A percentile compares a stretch with the other conserved stretches of the same genome.
These are phyloP conservation scores for Tichodroma muraria DNA, from an alignment of 2,113 vertebrate genomes.

Conservation along the genomic window DNA sequence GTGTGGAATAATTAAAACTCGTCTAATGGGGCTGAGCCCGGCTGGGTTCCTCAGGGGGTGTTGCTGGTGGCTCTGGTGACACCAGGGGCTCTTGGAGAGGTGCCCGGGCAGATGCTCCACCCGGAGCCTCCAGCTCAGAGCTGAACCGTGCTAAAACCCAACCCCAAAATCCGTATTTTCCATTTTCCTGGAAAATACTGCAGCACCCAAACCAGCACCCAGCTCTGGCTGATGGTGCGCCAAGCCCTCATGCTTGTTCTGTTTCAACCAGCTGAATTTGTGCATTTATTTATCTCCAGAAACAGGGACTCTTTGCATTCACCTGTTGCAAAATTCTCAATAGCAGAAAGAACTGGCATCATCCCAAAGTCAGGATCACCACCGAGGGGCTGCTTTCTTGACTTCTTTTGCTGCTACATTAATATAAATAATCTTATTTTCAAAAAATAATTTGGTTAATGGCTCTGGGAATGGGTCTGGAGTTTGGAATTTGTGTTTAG, in stretches of 20 bases:
- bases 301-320: not conserved
- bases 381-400: not conserved
- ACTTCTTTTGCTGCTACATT: not conserved
- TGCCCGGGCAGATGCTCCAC: not conserved
- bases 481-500: not conserved
- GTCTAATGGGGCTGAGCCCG: not conserved
- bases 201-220: not conserved
- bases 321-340: not conserved
- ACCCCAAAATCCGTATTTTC: accelerated
- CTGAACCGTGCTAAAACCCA: not conserved
- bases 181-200: not conserved
- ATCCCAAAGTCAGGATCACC: not conserved
- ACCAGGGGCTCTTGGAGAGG: not conserved
- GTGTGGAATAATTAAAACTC: constrained; percentile 7
- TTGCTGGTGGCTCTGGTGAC: not conserved
- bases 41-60: not conserved
- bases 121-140: not conserved
- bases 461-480: not conserved
- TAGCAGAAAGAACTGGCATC: not conserved
- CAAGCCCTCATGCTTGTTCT: too few species aligned
- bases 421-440: not conserved
- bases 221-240: too few species aligned
- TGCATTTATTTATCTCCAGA: not conserved
- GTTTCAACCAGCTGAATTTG: not conserved
- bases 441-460: not conserved